Base-by-base conservation (phyloP, 2,888 invertebrate species). In the Andrena flavipes region DNA sequence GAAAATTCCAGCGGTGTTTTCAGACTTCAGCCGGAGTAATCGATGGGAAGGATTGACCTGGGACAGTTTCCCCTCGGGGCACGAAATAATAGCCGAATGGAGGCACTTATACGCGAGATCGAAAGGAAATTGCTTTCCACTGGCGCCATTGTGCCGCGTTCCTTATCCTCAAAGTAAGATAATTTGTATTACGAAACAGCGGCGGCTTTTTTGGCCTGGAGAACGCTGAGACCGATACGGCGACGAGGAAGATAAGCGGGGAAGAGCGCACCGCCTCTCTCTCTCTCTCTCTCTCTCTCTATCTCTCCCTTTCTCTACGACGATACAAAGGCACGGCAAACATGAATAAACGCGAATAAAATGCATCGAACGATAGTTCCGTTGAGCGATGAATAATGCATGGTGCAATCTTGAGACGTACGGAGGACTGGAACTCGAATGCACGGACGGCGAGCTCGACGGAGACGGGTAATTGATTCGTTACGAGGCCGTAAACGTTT, bases 311-410 rank as follows among this genome's bases (percentile, higher is more conserved):
- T 13, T 56, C 26, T 13, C 2, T n/a, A 33, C 13, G 30, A 49
- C 26, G 68, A 48, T 51, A 62, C 68, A 51, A 73, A 64, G 33
- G 60, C 60, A n/a, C 29, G 54, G 35, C 23, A 20, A 42, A 72
- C 73, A 64, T 26, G 78, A 69, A 76, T 73, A 64, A 84, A 74
- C 76, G 76, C 30, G 78, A 74, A 79, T 74, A 79, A 87, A 77
- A 85, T 85, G 88, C 82, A 82, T 82, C 65, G 30, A 87, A 87
- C 74, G 79, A 78, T 77, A 79, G 70, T 60, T 68, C 76, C 71
- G 82, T 85, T 73, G 69, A 81, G 49, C 81, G 56, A 70, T 84
- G 81, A 84, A 84, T 84, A 78, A 84, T 84, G 80, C 76, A 80
- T 65, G 65, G 33, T 65, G 51, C 59, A 65, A 80, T 77, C 72